These are phyloP conservation scores for Drosophila multiciliata DNA, from an alignment of 2,888 invertebrate genomes.

Conservation along the genomic window DNA sequence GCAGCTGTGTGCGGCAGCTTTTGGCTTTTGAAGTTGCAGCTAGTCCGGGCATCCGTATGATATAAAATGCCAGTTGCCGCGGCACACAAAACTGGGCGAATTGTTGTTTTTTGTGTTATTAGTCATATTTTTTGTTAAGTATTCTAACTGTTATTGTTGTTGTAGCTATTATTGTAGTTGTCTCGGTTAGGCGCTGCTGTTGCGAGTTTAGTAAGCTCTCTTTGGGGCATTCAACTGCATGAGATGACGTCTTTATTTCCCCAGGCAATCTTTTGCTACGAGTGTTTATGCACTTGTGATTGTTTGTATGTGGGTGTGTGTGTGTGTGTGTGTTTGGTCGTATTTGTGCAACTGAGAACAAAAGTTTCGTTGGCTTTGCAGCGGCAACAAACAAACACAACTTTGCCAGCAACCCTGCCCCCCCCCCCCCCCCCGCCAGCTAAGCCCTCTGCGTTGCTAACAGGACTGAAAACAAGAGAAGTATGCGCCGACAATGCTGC, in stretches of 20 bases:
- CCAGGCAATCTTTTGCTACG: slow-evolving; percentile 76
- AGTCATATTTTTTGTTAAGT: slow-evolving; percentile 58
- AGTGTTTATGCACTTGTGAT: slow-evolving; percentile 73
- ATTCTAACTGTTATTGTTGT: slow-evolving; percentile 44
- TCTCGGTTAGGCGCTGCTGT: slow-evolving; percentile 57
- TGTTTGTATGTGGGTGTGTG: slow-evolving; percentile 28
- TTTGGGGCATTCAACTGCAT: slow-evolving; percentile 77
- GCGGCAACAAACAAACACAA: slow-evolving; percentile 75
- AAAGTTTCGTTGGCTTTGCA: slow-evolving; percentile 80
- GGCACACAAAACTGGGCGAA: slow-evolving; percentile 25
- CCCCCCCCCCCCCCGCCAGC: too few relatives aligned
- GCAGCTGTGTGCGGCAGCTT: slow-evolving; percentile 52
- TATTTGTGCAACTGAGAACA: slow-evolving; percentile 75
- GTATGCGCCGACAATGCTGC: slow-evolving; percentile 39
- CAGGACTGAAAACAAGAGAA: slow-evolving; percentile 44
- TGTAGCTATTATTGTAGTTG: slow-evolving; percentile 48
- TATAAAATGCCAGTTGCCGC: slow-evolving; percentile 61
- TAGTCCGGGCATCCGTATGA: slow-evolving; percentile 64
- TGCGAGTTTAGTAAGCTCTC: slow-evolving; percentile 79
- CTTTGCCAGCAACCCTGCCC: slow-evolving; percentile 12
- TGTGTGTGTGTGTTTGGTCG: slow-evolving; percentile 38
- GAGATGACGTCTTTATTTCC: slow-evolving; percentile 81
- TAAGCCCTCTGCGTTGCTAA: slow-evolving; percentile 37
- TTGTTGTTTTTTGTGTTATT: slow-evolving; percentile 75
- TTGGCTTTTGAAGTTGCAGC: slow-evolving; percentile 74